Conservation (phyloP, 2,888 invertebrate species). For the Idaea biselata region DNA sequence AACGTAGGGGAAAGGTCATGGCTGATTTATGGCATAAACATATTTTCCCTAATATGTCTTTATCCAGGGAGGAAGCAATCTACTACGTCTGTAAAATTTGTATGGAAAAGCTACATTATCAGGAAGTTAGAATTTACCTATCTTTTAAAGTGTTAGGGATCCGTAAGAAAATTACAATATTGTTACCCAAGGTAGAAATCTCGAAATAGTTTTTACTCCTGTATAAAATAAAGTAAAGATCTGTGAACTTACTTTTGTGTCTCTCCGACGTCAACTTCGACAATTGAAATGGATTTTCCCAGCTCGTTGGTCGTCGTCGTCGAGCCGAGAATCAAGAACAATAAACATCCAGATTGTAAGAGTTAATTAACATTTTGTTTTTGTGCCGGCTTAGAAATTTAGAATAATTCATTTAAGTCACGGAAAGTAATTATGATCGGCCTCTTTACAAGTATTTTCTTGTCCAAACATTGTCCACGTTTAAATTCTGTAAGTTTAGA, state of each 20-base stretch:
- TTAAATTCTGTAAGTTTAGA: conserved; percentile 17
- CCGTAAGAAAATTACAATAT: too few species aligned
- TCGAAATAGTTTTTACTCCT: neutral
- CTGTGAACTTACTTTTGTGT: neutral
- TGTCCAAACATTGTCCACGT: conserved; percentile 38
- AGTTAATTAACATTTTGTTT: conserved; percentile 4
- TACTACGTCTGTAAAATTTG: too few species aligned
- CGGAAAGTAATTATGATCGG: conserved; percentile 34
- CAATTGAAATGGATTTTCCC: neutral
- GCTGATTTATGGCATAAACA: too few species aligned
- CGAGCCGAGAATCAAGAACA: neutral
- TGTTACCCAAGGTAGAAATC: too few species aligned
- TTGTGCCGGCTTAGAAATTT: conserved; percentile 13
- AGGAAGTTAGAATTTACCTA: too few species aligned
- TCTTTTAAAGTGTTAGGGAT: too few species aligned
- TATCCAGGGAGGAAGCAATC: too few species aligned
- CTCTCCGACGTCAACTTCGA: neutral
- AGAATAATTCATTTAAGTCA: conserved; percentile 20
- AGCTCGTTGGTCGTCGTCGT: neutral
- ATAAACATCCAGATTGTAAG: neutral
- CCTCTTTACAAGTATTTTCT: conserved; percentile 39
- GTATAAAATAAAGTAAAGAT: neutral
- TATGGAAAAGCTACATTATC: too few species aligned
- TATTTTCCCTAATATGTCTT: too few species aligned
- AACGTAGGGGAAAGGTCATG: too few species aligned